Percentiles rank a stretch among this genome's conserved stretches.
phyloP scores from a whole-genome alignment of 2,888 invertebrate genomes.

The Idaea straminata region DNA sequence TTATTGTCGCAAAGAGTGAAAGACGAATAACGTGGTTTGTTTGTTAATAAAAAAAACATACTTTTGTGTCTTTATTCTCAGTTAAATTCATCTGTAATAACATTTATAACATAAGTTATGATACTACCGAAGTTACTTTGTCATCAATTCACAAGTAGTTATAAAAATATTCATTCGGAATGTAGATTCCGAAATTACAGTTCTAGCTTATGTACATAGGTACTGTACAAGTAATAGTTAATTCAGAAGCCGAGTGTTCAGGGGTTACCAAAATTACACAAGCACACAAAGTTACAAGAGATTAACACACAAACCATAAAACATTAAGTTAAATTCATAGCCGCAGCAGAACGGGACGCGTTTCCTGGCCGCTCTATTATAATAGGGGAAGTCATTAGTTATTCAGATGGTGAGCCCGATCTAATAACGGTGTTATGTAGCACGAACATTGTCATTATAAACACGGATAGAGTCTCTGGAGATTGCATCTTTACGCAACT shows the following conservation, averaged over 20 bases:
- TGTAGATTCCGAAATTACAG: neutral
- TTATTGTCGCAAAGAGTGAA: too few relatives aligned
- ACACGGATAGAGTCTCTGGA: constrained; percentile 52
- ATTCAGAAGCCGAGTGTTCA: neutral
- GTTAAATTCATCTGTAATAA: too few relatives aligned
- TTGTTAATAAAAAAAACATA: too few relatives aligned
- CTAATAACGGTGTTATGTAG: constrained; percentile 64
- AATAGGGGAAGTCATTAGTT: constrained; percentile 64
- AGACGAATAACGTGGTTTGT: too few relatives aligned
- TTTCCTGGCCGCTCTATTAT: constrained; percentile 56
- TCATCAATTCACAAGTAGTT: too few relatives aligned
- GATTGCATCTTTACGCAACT: constrained; percentile 62
- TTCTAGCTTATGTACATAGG: neutral
- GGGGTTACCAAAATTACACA: neutral
- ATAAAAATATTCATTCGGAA: too few relatives aligned
- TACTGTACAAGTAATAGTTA: neutral
- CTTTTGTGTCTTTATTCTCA: too few relatives aligned
- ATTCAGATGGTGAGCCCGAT: constrained; percentile 59
- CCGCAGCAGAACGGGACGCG: constrained; percentile 47
- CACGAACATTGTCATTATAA: constrained; percentile 56
- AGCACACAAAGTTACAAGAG: neutral
- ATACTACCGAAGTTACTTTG: too few relatives aligned
- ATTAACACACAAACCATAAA: neutral
- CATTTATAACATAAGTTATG: too few relatives aligned
- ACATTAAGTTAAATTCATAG: neutral